These are phyloP conservation scores for Sterna hirundo DNA, from an alignment of 2,113 vertebrate genomes.

Conservation along the genomic window DNA sequence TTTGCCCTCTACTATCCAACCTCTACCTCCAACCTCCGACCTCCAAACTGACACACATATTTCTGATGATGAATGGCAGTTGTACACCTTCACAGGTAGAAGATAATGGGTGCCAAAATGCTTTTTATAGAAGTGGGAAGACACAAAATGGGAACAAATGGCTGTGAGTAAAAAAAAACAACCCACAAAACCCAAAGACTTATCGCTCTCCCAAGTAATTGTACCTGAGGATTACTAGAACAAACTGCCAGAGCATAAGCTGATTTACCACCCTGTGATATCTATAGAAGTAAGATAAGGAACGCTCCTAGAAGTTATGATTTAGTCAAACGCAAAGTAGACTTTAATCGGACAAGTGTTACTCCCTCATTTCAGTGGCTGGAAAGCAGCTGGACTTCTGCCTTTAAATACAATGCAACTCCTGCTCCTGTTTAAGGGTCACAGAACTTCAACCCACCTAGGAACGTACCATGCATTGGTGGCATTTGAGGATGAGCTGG, in stretches of 20 bases:
- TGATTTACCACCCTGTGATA: neutral
- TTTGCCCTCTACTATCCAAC: neutral
- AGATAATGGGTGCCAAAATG: neutral
- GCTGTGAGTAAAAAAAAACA: neutral
- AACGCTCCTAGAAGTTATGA: neutral
- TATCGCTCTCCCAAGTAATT: neutral
- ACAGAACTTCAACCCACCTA: neutral
- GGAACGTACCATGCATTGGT: fast-evolving
- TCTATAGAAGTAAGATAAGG: conserved; percentile 10
- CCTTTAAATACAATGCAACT: neutral
- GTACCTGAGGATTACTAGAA: neutral
- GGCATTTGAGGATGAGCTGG: neutral
- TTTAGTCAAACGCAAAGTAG: neutral
- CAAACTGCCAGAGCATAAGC: neutral
- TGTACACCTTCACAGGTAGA: neutral
- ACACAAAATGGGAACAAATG: neutral
- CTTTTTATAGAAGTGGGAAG: neutral
- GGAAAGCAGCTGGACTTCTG: neutral
- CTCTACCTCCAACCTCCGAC: neutral
- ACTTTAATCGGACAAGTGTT: neutral
- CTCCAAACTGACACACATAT: neutral
- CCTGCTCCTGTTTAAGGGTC: neutral
- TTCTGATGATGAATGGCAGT: neutral
- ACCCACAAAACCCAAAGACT: fast-evolving
- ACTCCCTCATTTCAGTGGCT: neutral